Conservation (phyloP, 2,797 vertebrate species). For the Todus mexicanus region DNA sequence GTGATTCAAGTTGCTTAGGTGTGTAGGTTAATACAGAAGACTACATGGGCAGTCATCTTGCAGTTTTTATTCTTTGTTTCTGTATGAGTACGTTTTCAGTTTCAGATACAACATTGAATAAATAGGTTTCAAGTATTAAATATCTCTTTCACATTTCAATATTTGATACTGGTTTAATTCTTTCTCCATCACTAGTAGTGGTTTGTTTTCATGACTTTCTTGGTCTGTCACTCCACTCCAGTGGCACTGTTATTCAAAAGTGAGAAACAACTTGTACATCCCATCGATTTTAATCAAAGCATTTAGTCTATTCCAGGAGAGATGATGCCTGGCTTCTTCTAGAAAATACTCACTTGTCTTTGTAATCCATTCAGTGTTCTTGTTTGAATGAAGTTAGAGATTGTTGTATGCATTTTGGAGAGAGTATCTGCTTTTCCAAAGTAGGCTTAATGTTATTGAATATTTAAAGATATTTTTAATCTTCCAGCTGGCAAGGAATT, state of each 20-base stretch:
- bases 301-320: background rate
- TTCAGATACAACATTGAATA: background rate
- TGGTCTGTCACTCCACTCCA: background rate
- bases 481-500: background rate
- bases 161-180: background rate
- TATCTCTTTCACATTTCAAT: background rate
- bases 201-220: background rate
- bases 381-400: background rate
- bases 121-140: background rate
- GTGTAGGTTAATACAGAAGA: background rate
- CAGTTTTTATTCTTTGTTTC: background rate
- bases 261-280: background rate
- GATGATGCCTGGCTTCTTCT: background rate
- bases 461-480: slow-evolving; percentile 1
- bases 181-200: background rate
- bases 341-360: background rate
- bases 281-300: background rate
- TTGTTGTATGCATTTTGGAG: background rate
- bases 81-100: background rate
- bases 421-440: background rate
- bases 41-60: background rate
- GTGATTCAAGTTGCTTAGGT: background rate
- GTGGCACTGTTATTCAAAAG: background rate
- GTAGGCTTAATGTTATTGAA: background rate
- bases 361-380: background rate